Conservation (phyloP, 1,140 invertebrate species). For the Lasioglossum baleicum region DNA sequence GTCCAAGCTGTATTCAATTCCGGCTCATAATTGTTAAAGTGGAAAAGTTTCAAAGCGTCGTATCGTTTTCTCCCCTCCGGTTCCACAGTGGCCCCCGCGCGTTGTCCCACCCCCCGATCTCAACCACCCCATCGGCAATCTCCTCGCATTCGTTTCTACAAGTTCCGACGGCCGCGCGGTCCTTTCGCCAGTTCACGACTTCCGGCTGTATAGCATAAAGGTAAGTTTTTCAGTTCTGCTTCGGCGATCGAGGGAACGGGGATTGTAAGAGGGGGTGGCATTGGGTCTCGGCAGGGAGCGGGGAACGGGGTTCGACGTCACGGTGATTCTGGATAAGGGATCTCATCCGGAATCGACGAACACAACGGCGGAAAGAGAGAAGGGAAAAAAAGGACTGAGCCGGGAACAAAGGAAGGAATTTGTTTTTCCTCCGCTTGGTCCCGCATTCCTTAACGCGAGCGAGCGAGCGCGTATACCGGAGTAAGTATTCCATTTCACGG, state of each 20-base stretch:
- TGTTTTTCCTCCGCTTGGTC: not conserved
- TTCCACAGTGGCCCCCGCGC: conserved; percentile 5
- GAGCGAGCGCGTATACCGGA: too few relatives aligned
- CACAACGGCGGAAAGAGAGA: not conserved
- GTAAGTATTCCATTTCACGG: conserved; percentile 21
- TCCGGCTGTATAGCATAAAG: conserved; percentile 39
- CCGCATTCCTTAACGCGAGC: conserved; percentile 7
- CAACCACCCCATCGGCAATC: conserved; percentile 14
- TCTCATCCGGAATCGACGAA: conserved; percentile 4
- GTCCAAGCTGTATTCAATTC: conserved; percentile 74
- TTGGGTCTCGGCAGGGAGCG: not conserved
- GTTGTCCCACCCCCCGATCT: not conserved
- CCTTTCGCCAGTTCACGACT: conserved; percentile 54
- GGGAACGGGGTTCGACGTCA: not conserved
- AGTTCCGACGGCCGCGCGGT: conserved; percentile 51
- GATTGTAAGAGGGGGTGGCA: not conserved
- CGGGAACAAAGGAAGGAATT: not conserved
- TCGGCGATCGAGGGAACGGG: conserved; percentile 26
- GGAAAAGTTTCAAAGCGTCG: conserved; percentile 71
- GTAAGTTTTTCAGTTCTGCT: conserved; percentile 46
- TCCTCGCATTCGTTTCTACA: conserved; percentile 52
- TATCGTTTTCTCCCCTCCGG: conserved; percentile 48
- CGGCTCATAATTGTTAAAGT: conserved; percentile 76
- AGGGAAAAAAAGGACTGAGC: not conserved
- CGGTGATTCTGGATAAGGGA: not conserved